A percentile compares a stretch with the other conserved stretches of the same genome.
phyloP scores from a whole-genome alignment of 1,140 invertebrate species.

The Conus betulinus region DNA sequence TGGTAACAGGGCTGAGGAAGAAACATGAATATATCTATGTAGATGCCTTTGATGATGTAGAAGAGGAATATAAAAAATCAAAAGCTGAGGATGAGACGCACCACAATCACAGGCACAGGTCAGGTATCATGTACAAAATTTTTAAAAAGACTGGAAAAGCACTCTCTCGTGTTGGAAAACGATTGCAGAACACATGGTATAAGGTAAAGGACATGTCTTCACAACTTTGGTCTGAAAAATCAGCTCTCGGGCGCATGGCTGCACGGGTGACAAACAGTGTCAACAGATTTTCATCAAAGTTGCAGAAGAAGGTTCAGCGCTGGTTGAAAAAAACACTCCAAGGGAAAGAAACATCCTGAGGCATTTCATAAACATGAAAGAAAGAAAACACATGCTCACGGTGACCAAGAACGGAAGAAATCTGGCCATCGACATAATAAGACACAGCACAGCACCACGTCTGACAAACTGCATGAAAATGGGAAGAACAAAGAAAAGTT shows the following conservation, averaged over 20 bases:
- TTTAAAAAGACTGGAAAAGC: constrained; percentile 3
- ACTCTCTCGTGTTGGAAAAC: background rate
- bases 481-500: background rate
- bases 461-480: background rate
- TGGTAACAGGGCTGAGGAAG: background rate
- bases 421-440: background rate
- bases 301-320: background rate
- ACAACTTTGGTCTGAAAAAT: background rate
- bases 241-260: background rate
- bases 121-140: background rate
- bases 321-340: background rate
- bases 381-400: background rate
- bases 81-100: background rate
- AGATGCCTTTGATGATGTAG: too few species aligned
- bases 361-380: background rate
- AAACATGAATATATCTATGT: background rate
- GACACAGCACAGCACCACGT: background rate
- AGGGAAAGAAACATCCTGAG: background rate
- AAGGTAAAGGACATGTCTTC: constrained; percentile 9
- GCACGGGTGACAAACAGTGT: background rate
- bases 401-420: background rate
- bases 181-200: constrained; percentile 12
- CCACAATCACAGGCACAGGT: background rate
- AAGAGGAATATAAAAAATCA: too few species aligned
- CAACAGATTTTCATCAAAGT: background rate